Base-by-base conservation (phyloP, 2,797 vertebrate species). In the Margarornis squamiger region DNA sequence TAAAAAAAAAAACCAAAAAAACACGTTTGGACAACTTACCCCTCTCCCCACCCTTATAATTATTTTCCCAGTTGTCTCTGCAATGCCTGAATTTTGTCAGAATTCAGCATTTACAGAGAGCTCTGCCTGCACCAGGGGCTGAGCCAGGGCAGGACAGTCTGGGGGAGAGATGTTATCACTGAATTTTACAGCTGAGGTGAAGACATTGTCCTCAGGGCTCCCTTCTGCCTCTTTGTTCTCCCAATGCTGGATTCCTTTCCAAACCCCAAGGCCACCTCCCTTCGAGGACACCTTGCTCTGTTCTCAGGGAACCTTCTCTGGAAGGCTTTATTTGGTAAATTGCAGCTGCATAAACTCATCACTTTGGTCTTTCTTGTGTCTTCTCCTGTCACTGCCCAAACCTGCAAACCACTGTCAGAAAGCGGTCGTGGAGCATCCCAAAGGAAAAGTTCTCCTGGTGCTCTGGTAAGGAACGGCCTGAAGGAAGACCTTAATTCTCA, bases 11-110 rank as follows among this genome's bases (percentile, higher is more conserved):
- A 30, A 14, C 16, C 27, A 70, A 61, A 55, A 74, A 52, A 24
- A 2, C 27, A 29, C 19, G 26, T 26, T 87, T 95, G 95, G 92
- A 82, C 43, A 80, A 59, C 34, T 41, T n/a, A 39, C 24, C 54
- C 84, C 78, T 84, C 55, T 96, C 91, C 87, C 94, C 74, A 3
- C 94, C 93, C 92, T 94, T 45, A 39, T 85, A 82, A 93, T 91
- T 95, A 61, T 78, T 95, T 96, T 85, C 79, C 74, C 87, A 92
- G 82, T 96, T 81, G 73, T 14, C 72, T 88, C 77, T 91, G 71
- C 29, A 52, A 3, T 45, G 89, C 51, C 79, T 87, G 86, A 85
- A 48, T 68, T 81, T 55, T 61, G 51, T 90, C 54, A 89, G 90
- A 87, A 71, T 45, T 86, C 12, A 80, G 89, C 71, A 32, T 76